Evolutionary conservation across 1,140 invertebrate genomes (phyloP), one percentile per base, ranked within the genome.

Genomic region (Bombus waltoni): DNA sequence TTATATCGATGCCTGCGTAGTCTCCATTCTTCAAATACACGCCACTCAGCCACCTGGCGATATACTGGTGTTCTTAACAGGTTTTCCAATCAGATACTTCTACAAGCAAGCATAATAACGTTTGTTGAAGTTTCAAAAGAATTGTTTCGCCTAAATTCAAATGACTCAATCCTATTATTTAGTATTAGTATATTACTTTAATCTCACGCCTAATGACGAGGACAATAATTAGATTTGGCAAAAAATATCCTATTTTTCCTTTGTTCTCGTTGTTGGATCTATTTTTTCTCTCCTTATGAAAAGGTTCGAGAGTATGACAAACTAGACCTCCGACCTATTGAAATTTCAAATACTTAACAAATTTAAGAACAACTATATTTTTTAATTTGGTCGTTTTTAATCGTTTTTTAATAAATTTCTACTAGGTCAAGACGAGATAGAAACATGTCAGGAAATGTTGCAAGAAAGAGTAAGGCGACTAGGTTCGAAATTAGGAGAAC

Each of bases 1-100:
- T 96, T 99, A 99, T 93, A 97, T 99, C 74, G 99, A 99, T 95
- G 99, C 99, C 1, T 98, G 98, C 94, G 98, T 99, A 2, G 98
- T 99, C 0, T 99, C 99, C 6, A 97, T 99, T 68, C 95, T 99
- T 83, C 99, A 99, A 95, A 99, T 99, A 92, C 99, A 99, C 95
- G 97, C 99, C 2, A 99, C 98, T 1, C 99, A 99, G 94, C 98
- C 99, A 3, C 94, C 97, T 28, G 99, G 99, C 3, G 99, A 99
- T 96, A 97, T 99, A 93, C 96, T 99, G 2, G 99, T 99, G 0
- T 99, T 99, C 95, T 96, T 99, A 11, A 99, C 99, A 3, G 99
- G 99, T 92, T 86, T n/a, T 44, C n/a, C 10, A 6, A 74, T 44
- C 42, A n/a, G 18, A 9, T 70, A 70, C 1, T 11, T 40, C 22